Base-by-base conservation (phyloP, 2,888 invertebrate genomes). In the Drosophila lacicola region DNA sequence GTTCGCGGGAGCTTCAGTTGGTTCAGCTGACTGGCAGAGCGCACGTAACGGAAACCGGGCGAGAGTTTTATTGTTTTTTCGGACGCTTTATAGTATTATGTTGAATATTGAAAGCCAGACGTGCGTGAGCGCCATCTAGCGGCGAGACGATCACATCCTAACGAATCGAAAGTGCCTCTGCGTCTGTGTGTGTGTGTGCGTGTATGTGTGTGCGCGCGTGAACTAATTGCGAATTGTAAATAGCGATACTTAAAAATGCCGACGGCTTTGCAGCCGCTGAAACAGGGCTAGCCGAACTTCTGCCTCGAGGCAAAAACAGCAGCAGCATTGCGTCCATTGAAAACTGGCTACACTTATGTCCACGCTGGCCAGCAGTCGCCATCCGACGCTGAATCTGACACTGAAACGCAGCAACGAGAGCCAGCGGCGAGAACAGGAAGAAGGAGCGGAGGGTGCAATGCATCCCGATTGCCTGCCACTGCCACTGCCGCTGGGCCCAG, bases 401-500 rank as follows among this genome's bases (percentile, higher is more conserved):
- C 64, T 74, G 50, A 80, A 62, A 51, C 58, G 61, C 42, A 65
- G 47, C 65, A 41, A 14, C 58, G 47, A 49, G 36, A 67, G 50
- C 64, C 60, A 62, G 58, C 46, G 39, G 54, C 58, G 13, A 44
- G 11, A 56, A 29, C 49, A 53, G 46, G 39, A 34, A 33, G 39
- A n/a, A 21, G 55, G 11, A 42, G 8, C 45, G 58, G 54, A 37
- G 65, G 55, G 11, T 44, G 54, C 78, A 67, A 91, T 91, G 92
- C 92, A 92, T 90, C 91, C 92, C 71, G 92, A 92, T 80, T 91
- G 91, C 67, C 70, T 92, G 80, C 81, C 86, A 14, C 10, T 91
- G 81, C 84, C 91, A 78, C 86, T 91, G 80, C 80, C 91, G 71
- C 85, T 90, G 76, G 70, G 60, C 3, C 33, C 70, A 8, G 62